Percentiles rank a stretch among this genome's conserved stretches.
Evolutionary conservation across 2,888 invertebrate species (phyloP).

Genomic region (Drosophila acutilabella): DNA sequence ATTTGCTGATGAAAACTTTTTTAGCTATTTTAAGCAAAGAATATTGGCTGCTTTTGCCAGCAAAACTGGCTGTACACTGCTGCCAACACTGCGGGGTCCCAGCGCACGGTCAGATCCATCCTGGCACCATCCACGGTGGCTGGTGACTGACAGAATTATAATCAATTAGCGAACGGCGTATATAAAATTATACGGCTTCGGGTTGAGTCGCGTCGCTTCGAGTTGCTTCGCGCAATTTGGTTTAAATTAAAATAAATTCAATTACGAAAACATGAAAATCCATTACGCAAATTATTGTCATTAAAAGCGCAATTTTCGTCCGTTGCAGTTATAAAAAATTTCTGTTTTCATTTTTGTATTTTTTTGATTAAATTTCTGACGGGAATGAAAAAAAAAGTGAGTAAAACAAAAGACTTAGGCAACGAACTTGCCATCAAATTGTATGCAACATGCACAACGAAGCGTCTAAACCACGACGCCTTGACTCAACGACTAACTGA

Average conservation of each 20-base stretch:
- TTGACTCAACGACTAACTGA: conserved; percentile 13
- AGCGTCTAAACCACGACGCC: background rate
- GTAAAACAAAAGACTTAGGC: conserved; percentile 62
- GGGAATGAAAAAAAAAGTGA: conserved; percentile 2
- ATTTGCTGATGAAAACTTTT: no score
- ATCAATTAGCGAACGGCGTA: conserved; percentile 76
- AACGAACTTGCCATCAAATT: conserved; percentile 36
- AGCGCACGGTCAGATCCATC: conserved; percentile 4
- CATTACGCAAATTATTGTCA: conserved; percentile 84
- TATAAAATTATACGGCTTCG: conserved; percentile 74
- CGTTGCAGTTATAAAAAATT: conserved; percentile 64
- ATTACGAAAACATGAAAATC: conserved; percentile 85
- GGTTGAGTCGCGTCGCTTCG: conserved; percentile 15
- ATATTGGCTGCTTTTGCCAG: no score
- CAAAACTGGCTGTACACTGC: no score
- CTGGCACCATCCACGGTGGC: conserved; percentile 61
- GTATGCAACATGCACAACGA: conserved; percentile 26
- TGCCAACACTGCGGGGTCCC: no score
- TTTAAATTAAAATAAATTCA: conserved; percentile 85
- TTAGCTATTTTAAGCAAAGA: background rate
- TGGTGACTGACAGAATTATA: conserved; percentile 79
- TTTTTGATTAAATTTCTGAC: conserved; percentile 73
- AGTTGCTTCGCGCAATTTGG: conserved; percentile 68
- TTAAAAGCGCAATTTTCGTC: conserved; percentile 79
- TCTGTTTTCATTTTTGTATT: conserved; percentile 1